Evolutionary conservation across 2,113 vertebrate species (phyloP).

Genomic region (Chrysemys picta): DNA sequence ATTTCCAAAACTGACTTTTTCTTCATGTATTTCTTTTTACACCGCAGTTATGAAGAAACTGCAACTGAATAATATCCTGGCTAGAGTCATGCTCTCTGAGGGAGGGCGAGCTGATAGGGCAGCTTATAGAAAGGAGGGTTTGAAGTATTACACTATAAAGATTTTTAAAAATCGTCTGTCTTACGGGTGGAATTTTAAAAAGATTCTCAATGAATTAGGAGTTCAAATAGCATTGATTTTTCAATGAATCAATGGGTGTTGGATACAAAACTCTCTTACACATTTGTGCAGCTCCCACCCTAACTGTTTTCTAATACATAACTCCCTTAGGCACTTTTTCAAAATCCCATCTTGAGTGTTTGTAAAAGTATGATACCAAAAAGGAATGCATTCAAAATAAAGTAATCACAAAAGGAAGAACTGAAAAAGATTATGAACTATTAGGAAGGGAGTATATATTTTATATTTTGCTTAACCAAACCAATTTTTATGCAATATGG

Average conservation of each 20-base stretch:
- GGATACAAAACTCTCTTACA: neutral
- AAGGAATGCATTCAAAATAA: slow-evolving; percentile 1
- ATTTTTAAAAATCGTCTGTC: slow-evolving; percentile 7
- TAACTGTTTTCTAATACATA: neutral
- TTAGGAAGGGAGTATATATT: neutral
- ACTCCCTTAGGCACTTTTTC: neutral
- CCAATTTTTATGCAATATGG: neutral
- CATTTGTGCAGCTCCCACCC: neutral
- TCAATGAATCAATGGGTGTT: neutral
- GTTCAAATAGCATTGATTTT: neutral
- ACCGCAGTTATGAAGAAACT: neutral
- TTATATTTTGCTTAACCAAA: slow-evolving; percentile 14
- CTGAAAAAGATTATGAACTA: neutral
- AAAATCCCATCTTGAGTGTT: neutral
- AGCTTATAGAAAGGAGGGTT: neutral
- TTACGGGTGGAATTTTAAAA: neutral
- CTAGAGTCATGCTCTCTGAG: neutral
- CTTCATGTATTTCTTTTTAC: neutral
- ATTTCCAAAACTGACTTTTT: neutral
- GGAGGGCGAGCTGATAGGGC: accelerated
- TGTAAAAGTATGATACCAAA: neutral
- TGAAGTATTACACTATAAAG: neutral
- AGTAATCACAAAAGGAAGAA: neutral
- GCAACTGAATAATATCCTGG: slow-evolving; percentile 9
- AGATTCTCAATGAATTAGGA: neutral